A percentile compares a stretch with the other conserved stretches of the same genome.
Conservation (phyloP, 2,888 invertebrate genomes). For the Agapetus fuscipes region DNA sequence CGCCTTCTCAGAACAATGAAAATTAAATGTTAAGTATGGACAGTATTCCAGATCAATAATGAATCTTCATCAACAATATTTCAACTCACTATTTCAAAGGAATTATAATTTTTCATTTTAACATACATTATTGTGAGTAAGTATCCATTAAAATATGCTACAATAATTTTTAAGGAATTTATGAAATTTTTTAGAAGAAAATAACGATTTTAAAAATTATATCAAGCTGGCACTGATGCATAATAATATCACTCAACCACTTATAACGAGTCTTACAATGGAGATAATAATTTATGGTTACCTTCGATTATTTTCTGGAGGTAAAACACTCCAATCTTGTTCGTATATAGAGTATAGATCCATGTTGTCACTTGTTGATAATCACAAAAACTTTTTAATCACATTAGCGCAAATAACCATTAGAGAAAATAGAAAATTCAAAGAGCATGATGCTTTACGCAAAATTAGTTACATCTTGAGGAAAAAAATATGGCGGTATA, state of each 20-base stretch:
- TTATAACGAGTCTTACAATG: neutral
- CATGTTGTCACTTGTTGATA: slow-evolving; percentile 8
- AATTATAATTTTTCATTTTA: too few relatives aligned
- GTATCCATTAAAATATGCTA: too few relatives aligned
- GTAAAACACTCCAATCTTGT: slow-evolving; percentile 77
- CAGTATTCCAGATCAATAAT: too few relatives aligned
- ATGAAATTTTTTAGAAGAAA: neutral
- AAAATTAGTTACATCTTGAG: slow-evolving; percentile 4
- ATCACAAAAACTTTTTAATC: neutral
- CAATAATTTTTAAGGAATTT: too few relatives aligned
- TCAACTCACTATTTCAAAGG: too few relatives aligned
- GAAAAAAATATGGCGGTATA: slow-evolving; percentile 12
- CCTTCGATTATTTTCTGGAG: slow-evolving; percentile 80
- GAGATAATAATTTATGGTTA: slow-evolving; percentile 30
- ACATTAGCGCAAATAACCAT: neutral
- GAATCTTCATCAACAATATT: too few relatives aligned
- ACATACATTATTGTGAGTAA: too few relatives aligned
- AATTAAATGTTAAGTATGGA: too few relatives aligned
- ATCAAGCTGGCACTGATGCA: neutral
- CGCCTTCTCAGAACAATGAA: too few relatives aligned
- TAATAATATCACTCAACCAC: neutral
- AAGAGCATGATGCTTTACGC: neutral
- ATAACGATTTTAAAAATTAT: neutral
- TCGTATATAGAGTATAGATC: slow-evolving; percentile 44
- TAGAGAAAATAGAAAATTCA: neutral